These are phyloP conservation scores for Cephus spinipes DNA, from an alignment of 2,888 invertebrate genomes.

Conservation along the genomic window DNA sequence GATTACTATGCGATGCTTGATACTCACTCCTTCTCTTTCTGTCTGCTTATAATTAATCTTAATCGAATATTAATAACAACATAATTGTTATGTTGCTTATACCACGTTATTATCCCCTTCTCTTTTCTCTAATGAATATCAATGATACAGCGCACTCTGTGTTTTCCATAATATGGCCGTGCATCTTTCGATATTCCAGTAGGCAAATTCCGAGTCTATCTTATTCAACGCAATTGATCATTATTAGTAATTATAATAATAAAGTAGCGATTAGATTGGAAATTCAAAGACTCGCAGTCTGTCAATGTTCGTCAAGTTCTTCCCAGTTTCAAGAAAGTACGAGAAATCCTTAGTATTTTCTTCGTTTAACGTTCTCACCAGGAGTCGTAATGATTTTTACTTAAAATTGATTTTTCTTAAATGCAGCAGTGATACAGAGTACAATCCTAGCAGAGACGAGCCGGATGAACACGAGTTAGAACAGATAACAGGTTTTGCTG, in stretches of 20 bases:
- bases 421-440: slow-evolving; percentile 78
- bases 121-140: not conserved
- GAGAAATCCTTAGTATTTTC: not conserved
- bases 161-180: slow-evolving; percentile 14
- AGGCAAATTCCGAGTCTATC: slow-evolving; percentile 20
- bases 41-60: slow-evolving; percentile 64
- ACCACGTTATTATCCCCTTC: slow-evolving; percentile 37
- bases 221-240: not conserved
- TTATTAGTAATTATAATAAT: not conserved
- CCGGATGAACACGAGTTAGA: slow-evolving; percentile 69
- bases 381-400: not conserved
- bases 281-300: not conserved
- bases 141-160: slow-evolving; percentile 37
- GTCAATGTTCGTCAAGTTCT: not conserved
- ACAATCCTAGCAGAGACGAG: slow-evolving; percentile 68
- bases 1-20: slow-evolving; percentile 58
- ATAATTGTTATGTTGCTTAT: slow-evolving; percentile 45
- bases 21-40: slow-evolving; percentile 67
- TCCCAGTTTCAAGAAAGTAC: not conserved
- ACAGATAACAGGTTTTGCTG: slow-evolving; percentile 86
- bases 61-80: slow-evolving; percentile 35
- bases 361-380: not conserved
- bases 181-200: slow-evolving; percentile 9
- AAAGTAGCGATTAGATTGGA: not conserved
- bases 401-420: slow-evolving; percentile 2